Conservation (phyloP, 2,888 invertebrate species). For the Sarcophaga caerulescens region DNA sequence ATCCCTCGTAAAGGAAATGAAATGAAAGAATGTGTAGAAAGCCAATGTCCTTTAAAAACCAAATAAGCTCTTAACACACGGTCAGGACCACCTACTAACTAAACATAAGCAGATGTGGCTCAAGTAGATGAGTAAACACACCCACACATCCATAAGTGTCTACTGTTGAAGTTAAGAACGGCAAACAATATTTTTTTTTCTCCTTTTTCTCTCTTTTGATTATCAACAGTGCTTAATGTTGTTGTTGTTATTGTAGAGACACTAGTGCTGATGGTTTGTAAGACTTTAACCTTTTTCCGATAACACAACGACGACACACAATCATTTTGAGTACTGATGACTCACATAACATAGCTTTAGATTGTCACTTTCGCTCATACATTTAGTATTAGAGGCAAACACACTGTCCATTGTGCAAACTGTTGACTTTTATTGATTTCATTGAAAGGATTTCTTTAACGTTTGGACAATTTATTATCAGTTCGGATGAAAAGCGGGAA, state of each 20-base stretch:
- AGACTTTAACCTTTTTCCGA: slow-evolving; percentile 25
- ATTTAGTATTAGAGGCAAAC: slow-evolving; percentile 40
- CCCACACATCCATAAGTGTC: slow-evolving; percentile 5
- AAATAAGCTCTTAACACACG: slow-evolving; percentile 49
- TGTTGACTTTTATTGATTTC: slow-evolving; percentile 79
- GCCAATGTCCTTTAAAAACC: slow-evolving; percentile 53
- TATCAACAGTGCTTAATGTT: slow-evolving; percentile 43
- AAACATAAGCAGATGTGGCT: slow-evolving; percentile 44
- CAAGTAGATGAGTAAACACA: slow-evolving; percentile 22
- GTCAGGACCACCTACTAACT: slow-evolving; percentile 41
- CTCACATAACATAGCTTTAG: not conserved
- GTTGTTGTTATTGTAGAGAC: slow-evolving; percentile 3
- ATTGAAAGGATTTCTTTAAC: slow-evolving; percentile 76
- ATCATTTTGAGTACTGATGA: slow-evolving; percentile 28
- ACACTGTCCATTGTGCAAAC: slow-evolving; percentile 69
- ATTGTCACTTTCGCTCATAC: not conserved
- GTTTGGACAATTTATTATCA: slow-evolving; percentile 64
- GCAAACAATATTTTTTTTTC: slow-evolving; percentile 16
- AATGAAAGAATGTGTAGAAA: slow-evolving; percentile 9
- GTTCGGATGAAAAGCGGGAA: slow-evolving; percentile 4
- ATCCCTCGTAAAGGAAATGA: not conserved
- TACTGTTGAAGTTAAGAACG: slow-evolving; percentile 39
- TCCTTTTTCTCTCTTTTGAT: slow-evolving; percentile 20
- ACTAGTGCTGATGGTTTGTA: slow-evolving; percentile 32
- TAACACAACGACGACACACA: slow-evolving; percentile 10